Base-by-base conservation (phyloP, 2,888 invertebrate genomes). In the Conops quadrifasciatus region DNA sequence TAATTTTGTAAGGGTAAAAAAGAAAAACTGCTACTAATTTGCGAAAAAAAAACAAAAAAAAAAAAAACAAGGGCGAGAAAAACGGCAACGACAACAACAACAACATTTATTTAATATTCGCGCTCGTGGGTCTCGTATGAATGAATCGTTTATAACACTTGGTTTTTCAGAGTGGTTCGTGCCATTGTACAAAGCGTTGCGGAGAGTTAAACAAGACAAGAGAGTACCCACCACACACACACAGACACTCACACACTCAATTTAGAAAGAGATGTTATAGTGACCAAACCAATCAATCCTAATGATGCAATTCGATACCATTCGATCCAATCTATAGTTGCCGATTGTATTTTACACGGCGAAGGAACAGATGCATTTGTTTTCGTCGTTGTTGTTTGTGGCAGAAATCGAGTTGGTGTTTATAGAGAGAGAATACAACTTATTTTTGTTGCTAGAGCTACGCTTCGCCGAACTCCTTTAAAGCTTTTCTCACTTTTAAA, bases 291-390 rank as follows among this genome's bases (percentile, higher is more conserved):
- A 71, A 74, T 76, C 79, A 78, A 77, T 80, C 75, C 80, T 79
- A 81, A 79, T 80, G 80, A 81, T 78, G 81, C 78, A 80, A 80
- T 80, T 80, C 80, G 9, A 36, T 36, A 36, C 36, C 36, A 36
- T 78, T 79, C 80, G 78, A 80, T 81, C 80, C 79, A 80, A 80
- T 80, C 47, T 67, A 43, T 49, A 67, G 56, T 47, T 53, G n/a
- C 28, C 58, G 45, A 53, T n/a, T 67, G n/a, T 24, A 28, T 24
- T n/a, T n/a, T n/a, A n/a, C n/a, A n/a, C 21, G 53, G 16, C 53
- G 53, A 5, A 30, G 53, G 26, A 21, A 51, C 2, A 26, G 65
- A 19, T 64, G 49, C 45, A 43, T 43, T 21, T 64, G 47, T 21
- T 16, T 11, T 30, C 15, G 28, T 1, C 9, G 36, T 66, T 59